A percentile compares a stretch with the other conserved stretches of the same genome.
Evolutionary conservation across 2,113 vertebrate species (phyloP).

Genomic region (Pogona vitticeps): DNA sequence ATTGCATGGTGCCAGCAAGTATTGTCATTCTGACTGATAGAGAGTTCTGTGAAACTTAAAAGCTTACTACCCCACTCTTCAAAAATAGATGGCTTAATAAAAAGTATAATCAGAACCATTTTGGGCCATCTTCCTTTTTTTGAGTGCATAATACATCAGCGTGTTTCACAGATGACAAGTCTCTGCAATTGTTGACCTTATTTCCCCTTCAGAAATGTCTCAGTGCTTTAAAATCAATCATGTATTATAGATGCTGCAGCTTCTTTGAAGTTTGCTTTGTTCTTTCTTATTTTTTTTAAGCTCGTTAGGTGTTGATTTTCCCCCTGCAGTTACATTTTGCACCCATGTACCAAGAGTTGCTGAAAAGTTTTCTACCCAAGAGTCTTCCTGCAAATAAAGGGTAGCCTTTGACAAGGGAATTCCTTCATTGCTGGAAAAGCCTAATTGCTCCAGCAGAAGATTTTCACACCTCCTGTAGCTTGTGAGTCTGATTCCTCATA

Average conservation of each 20-base stretch:
- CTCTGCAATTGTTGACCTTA: conserved; percentile 21
- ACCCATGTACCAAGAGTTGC: background rate
- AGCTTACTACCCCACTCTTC: conserved; percentile 7
- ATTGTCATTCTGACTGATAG: background rate
- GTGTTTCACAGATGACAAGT: conserved; percentile 33
- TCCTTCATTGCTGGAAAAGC: too few species aligned
- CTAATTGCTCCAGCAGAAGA: too few species aligned
- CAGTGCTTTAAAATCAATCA: conserved; percentile 30
- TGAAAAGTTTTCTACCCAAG: background rate
- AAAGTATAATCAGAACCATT: conserved; percentile 16
- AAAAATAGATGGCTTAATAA: conserved; percentile 4
- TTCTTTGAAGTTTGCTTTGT: conserved; percentile 30
- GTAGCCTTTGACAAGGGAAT: too few species aligned
- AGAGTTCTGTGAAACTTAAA: conserved; percentile 24
- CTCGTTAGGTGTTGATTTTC: conserved; percentile 10
- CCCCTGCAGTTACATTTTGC: background rate
- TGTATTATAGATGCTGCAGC: conserved; percentile 25
- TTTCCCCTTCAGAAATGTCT: conserved; percentile 26
- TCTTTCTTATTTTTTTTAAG: conserved; percentile 34
- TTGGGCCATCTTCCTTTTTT: conserved; percentile 10
- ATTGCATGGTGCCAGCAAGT: background rate
- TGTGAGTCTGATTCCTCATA: too few species aligned
- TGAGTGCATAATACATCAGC: conserved; percentile 15
- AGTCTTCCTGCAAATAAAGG: too few species aligned
- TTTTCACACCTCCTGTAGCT: too few species aligned